Base-by-base conservation (phyloP, 2,888 invertebrate species). In the Eledona agricola region DNA sequence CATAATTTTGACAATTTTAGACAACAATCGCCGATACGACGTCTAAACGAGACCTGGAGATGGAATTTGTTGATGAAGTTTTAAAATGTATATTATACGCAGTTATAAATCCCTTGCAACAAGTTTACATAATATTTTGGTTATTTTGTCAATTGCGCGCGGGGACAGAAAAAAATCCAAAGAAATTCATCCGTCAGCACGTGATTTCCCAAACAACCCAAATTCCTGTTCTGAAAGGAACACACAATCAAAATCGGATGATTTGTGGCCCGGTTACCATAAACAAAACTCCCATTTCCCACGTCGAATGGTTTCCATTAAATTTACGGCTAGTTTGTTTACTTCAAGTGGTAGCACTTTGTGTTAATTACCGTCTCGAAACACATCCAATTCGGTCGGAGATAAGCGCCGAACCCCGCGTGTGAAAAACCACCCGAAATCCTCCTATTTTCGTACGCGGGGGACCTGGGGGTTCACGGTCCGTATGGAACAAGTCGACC, bases 301-400 rank as follows among this genome's bases (percentile, higher is more conserved):
- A 50, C 49, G 40, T 50, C 49, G 40, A 40, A 50, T 40, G 49
- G 37, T 40, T 40, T 50, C 49, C 49, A 50, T 50, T 32, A 50
- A 50, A 50, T 50, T 50, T 50, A 50, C 12, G 34, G 35, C 34
- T 28, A 31, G 62, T 62, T 62, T 62, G 60, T 62, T 62, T 60
- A 60, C 59, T 52, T 59, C 59, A 52, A 61, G 61, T 59, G 58
- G 38, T 50, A 49, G 54, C 59, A 59, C 61, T 62, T 58, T 19
- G 37, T 22, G 12, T 43, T 31, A 31, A 43, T 43, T 43, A 31
- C 31, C 11, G n/a, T n/a, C n/a, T n/a, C n/a, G n/a, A n/a, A n/a
- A n/a, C n/a, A n/a, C n/a, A n/a, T n/a, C n/a, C n/a, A n/a, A n/a
- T n/a, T n/a, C n/a, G n/a, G n/a, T n/a, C n/a, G n/a, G n/a, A n/a